Evolutionary conservation across 2,797 vertebrate genomes (phyloP).

Genomic region (Cetoscarus ocellatus): DNA sequence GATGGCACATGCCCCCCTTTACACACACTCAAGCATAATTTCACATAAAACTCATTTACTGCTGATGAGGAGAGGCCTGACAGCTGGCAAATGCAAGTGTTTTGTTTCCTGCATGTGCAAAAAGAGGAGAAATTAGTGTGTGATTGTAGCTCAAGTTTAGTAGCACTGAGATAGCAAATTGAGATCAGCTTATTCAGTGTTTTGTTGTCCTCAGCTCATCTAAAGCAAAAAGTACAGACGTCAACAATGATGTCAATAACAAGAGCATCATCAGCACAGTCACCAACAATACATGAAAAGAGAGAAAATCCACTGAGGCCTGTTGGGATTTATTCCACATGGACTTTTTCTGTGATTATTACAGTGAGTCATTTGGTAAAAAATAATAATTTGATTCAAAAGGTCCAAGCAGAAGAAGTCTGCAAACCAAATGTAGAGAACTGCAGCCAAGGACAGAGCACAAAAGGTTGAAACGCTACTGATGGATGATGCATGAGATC

Average conservation of each 20-base stretch:
- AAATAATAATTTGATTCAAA: no score
- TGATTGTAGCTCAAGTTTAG: conserved; percentile 28
- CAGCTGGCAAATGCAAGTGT: conserved; percentile 19
- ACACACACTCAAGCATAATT: conserved; percentile 1
- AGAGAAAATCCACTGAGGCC: not conserved
- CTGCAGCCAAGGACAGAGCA: no score
- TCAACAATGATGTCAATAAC: conserved; percentile 7
- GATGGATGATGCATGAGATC: no score
- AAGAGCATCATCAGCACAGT: not conserved
- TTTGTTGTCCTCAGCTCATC: not conserved
- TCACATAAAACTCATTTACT: conserved; percentile 21
- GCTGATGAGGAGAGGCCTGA: conserved; percentile 23
- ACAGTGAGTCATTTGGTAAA: no score
- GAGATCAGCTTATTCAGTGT: conserved; percentile 23
- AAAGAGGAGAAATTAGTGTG: conserved; percentile 23
- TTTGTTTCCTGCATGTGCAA: conserved; percentile 3
- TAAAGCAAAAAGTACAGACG: not conserved
- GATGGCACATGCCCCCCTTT: not conserved
- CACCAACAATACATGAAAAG: not conserved
- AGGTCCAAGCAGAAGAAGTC: no score
- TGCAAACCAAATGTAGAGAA: no score
- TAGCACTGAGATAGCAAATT: conserved; percentile 19
- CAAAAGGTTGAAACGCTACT: no score
- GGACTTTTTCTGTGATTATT: no score
- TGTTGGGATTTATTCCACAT: no score